These are phyloP conservation scores for Pachliopta kotzebuea DNA, from an alignment of 2,888 invertebrate species.

Conservation along the genomic window DNA sequence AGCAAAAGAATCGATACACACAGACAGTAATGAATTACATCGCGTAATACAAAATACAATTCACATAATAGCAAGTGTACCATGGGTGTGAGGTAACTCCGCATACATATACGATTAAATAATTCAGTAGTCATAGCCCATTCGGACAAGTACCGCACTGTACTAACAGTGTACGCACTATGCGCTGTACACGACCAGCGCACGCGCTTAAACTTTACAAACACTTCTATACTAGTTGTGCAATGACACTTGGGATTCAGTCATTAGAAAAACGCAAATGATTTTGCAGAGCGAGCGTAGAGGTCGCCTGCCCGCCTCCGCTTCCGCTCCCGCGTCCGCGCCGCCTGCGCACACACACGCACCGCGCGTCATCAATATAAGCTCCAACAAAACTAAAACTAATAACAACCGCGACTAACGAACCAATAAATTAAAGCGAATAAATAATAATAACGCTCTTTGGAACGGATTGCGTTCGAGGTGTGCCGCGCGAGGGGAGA, in stretches of 20 bases:
- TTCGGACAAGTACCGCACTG: conserved; percentile 14
- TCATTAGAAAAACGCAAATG: conserved; percentile 47
- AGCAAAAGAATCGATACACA: conserved; percentile 35
- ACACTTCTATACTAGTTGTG: conserved; percentile 48
- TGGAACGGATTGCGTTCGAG: conserved; percentile 70
- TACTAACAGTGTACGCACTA: not conserved
- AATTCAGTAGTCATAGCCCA: conserved; percentile 56
- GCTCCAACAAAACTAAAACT: conserved; percentile 42
- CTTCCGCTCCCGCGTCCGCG: conserved; percentile 38
- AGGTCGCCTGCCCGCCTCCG: conserved; percentile 38
- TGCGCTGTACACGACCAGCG: not conserved
- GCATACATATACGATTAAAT: conserved; percentile 54
- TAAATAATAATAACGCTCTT: conserved; percentile 69
- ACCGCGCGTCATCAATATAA: conserved; percentile 35
- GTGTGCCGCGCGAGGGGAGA: conserved; percentile 42
- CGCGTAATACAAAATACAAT: conserved; percentile 54
- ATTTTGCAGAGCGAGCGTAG: conserved; percentile 33
- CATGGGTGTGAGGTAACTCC: conserved; percentile 53
- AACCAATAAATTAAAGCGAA: conserved; percentile 65
- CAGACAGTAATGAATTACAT: conserved; percentile 50
- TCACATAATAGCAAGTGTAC: conserved; percentile 46
- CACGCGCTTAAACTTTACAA: conserved; percentile 33
- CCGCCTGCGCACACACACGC: conserved; percentile 37
- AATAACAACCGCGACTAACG: conserved; percentile 43
- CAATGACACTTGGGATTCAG: conserved; percentile 55